Base-by-base conservation (phyloP, 2,113 vertebrate species). In the Burhinus bistriatus region DNA sequence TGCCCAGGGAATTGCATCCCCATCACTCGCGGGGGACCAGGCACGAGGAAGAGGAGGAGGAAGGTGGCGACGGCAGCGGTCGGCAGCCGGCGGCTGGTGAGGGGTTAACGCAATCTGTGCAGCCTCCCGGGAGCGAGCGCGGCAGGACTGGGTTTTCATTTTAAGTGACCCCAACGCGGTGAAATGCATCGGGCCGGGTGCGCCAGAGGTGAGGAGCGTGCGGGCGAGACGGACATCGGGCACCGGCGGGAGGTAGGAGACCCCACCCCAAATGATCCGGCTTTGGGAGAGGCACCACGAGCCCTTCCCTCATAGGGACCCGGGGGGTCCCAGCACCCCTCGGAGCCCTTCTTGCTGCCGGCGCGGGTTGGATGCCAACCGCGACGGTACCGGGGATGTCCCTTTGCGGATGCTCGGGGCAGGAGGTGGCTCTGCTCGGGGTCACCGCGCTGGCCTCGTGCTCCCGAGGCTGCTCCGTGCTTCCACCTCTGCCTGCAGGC, bases 81-180 rank as follows among this genome's bases (percentile, higher is more conserved):
- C 32, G 10, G 22, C 68, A 26, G 26, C 95, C 49, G 69, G 87
- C 25, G 76, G n/a, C 69, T 70, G 58, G 80, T 9, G 4, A 97
- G 97, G 97, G 92, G 97, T 97, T 98, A 97, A 98, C 42, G 72
- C 87, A 66, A 76, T 93, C 94, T 94, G 83, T 20, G 83, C 93
- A 95, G 94, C 90, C 97, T 93, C 96, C 90, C 30, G 93, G 96
- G 96, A 97, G 92, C 85, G 40, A 57, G 36, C 26, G 27, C 6
- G 3, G 52, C 52, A 96, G 94, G 34, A 96, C 97, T 93, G 94
- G 29, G 90, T 90, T 97, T 94, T 98, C 97, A 95, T 97, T 97
- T 96, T 95, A 97, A 97, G 96, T 97, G 97, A 97, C 96, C 97
- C 97, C 88, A 97, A 96, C 69, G 29, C 85, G 8, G 44, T 89